A percentile compares a stretch with the other conserved stretches of the same genome.
phyloP scores from a whole-genome alignment of 2,797 vertebrate species.

The Labroides dimidiatus region DNA sequence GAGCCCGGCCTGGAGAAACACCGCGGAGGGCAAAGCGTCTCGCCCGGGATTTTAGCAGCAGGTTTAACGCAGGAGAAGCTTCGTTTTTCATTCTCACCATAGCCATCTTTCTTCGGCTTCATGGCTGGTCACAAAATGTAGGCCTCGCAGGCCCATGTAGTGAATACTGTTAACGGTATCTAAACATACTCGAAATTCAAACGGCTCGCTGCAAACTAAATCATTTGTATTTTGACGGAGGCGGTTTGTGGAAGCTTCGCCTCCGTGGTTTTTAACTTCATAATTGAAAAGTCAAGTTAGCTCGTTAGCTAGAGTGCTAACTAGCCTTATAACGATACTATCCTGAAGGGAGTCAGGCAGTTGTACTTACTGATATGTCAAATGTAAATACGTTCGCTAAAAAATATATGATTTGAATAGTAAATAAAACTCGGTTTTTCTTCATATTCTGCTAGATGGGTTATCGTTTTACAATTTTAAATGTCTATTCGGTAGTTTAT shows the following conservation, averaged over 20 bases:
- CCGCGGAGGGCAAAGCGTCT: conserved; percentile 80
- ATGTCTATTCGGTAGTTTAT: conserved; percentile 41
- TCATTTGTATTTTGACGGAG: conserved; percentile 5
- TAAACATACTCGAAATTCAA: conserved; percentile 42
- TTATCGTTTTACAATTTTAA: not conserved
- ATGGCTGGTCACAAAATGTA: conserved; percentile 92
- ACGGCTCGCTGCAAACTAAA: conserved; percentile 35
- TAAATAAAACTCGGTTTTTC: not conserved
- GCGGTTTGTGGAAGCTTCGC: conserved; percentile 39
- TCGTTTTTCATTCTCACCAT: conserved; percentile 82
- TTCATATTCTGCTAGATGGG: fast-evolving
- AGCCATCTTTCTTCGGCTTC: conserved; percentile 95
- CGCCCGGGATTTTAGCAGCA: conserved; percentile 76
- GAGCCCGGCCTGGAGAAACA: conserved; percentile 84
- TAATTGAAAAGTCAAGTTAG: conserved; percentile 68
- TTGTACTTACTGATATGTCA: conserved; percentile 47
- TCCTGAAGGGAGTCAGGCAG: conserved; percentile 52
- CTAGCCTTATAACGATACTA: conserved; percentile 68
- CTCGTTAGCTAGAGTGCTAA: conserved; percentile 76
- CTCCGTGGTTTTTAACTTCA: conserved; percentile 25
- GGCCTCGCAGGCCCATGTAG: conserved; percentile 94
- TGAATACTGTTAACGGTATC: conserved; percentile 63
- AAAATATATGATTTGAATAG: not conserved
- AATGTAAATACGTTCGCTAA: conserved; percentile 48
- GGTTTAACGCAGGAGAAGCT: conserved; percentile 82